These are phyloP conservation scores for Haemorhous mexicanus DNA, from an alignment of 2,113 vertebrate species.

Conservation along the genomic window DNA sequence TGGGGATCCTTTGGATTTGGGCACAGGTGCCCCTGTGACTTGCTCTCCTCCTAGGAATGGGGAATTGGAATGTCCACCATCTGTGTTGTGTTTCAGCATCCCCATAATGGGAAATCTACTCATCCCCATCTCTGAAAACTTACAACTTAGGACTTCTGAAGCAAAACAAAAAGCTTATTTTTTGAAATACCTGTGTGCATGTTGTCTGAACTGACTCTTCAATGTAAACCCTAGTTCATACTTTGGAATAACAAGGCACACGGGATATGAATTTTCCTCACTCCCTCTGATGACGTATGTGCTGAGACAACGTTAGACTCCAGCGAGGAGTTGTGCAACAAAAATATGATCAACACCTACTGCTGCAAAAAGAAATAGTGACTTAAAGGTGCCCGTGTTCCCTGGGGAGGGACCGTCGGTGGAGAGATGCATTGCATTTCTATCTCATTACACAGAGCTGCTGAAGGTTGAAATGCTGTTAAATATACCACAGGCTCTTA, in stretches of 20 bases:
- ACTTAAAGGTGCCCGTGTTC: background rate
- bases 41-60: background rate
- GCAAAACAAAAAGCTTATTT: background rate
- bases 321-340: background rate
- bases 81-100: background rate
- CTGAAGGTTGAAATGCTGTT: conserved; percentile 26
- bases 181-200: background rate
- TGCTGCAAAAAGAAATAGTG: conserved; percentile 1
- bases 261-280: background rate
- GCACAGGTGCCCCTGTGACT: background rate
- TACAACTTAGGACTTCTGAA: background rate
- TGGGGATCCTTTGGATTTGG: background rate
- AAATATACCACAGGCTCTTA: conserved; percentile 33
- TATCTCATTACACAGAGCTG: background rate
- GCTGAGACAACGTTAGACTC: conserved; percentile 3
- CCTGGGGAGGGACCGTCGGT: background rate
- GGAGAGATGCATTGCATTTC: conserved; percentile 7
- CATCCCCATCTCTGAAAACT: background rate
- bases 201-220: background rate
- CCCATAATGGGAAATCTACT: background rate
- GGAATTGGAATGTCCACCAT: background rate
- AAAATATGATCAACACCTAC: background rate
- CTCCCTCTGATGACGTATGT: background rate
- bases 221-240: background rate
- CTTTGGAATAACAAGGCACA: background rate